Evolutionary conservation across 2,888 invertebrate species (phyloP), one percentile per base, ranked within the genome.

Genomic region (Brenthis hecate): DNA sequence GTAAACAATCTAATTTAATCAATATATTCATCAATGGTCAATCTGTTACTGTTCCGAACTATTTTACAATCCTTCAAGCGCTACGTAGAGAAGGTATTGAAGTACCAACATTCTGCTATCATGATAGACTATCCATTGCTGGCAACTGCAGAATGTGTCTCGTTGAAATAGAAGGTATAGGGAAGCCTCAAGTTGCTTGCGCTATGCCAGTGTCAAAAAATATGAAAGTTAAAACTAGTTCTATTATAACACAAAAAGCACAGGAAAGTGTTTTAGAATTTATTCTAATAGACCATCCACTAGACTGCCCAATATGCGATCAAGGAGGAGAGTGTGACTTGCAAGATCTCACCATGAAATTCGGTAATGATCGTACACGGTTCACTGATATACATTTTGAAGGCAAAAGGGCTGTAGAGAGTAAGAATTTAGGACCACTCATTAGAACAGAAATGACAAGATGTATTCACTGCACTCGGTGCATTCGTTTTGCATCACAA

Each of bases 101-200:
- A 0, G 72, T 99, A 78, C 99, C 99, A 0, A 94, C 99, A 60
- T 99, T 99, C 86, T 99, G 99, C 87, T 99, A 99, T 85, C 99
- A 99, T 88, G 99, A 99, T 80, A 94, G 99, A 53, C 94, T 99
- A 56, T 98, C 99, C 11, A 97, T 99, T 62, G 99, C 99, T 74
- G 99, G 99, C 32, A 99, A 99, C 91, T 99, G 99, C 81, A 95
- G 99, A 73, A 99, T 99, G 99, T 99, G 99, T 87, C 93, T 99
- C 43, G 98, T 99, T 0, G 98, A 99, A 87, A 96, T 99, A 36
- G 99, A 99, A 86, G 99, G 98, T 79, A 96, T 97, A 78, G 95
- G 96, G 43, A 98, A 99, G 94, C 99, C 98, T 0, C 98, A 99
- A 55, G 98, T 99, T n/a, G 98, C 99, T 1, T 99, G 99, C 89